Percentiles rank a stretch among this genome's conserved stretches.
Conservation (phyloP, 2,797 vertebrate genomes). For the Phoxinus dragarum region DNA sequence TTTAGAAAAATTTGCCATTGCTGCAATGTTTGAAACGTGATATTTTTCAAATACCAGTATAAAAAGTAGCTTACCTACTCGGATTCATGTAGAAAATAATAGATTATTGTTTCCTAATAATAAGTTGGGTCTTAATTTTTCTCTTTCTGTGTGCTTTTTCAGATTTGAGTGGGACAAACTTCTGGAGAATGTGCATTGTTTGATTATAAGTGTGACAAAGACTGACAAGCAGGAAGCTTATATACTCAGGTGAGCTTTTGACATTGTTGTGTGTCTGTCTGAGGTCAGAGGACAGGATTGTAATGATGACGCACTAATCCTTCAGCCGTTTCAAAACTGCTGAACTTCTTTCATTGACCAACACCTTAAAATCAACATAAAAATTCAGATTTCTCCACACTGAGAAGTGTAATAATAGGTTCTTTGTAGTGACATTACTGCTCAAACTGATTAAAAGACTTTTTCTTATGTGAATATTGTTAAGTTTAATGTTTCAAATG, state of each 20-base stretch:
- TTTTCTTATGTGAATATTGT: background rate
- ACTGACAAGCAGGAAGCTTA: constrained; percentile 99
- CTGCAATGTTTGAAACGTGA: background rate
- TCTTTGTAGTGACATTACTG: background rate
- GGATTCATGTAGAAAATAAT: background rate
- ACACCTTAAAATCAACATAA: background rate
- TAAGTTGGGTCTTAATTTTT: background rate
- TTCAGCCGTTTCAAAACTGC: background rate
- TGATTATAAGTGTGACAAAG: constrained; percentile 99
- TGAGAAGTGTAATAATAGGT: too few relatives aligned
- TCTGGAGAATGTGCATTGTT: constrained; percentile 99
- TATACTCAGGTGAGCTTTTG: constrained; percentile 96
- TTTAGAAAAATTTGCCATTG: background rate
- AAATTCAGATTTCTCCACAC: background rate
- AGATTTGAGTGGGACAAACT: constrained; percentile 99
- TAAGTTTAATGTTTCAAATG: background rate
- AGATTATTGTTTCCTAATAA: background rate
- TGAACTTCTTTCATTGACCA: too few relatives aligned
- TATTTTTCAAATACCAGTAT: background rate
- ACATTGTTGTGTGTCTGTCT: background rate
- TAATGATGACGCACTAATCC: background rate
- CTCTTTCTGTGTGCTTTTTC: constrained; percentile 53
- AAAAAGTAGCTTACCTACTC: background rate
- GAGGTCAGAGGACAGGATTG: background rate
- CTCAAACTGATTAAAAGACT: background rate